Evolutionary conservation across 2,888 invertebrate species (phyloP), one percentile per base, ranked within the genome.

Genomic region (Andrena chrysosceles): DNA sequence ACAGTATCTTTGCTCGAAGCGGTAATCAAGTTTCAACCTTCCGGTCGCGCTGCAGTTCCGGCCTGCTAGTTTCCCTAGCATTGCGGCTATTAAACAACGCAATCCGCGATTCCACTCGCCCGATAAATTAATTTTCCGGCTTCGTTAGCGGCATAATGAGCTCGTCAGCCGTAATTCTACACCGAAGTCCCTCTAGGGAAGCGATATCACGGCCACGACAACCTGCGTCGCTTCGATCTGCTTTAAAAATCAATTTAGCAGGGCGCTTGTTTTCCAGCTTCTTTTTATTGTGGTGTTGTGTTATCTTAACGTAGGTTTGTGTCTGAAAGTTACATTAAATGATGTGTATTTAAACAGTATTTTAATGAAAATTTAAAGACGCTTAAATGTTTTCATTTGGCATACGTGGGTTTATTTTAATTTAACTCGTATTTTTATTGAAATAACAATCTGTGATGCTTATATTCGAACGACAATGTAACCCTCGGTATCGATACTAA

Each of bases 111-210:
- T 88, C 81, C 74, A 80, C 60, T 77, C 70, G 77, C 56, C 79
- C 83, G 86, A 83, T 88, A 88, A 88, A 88, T 88, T 88, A 83
- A 88, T 88, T 88, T 88, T 86, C 88, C 85, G 86, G 81, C 83
- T 88, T 86, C 85, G 88, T 83, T 88, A 85, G 77, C 70, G 67
- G 69, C 74, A 83, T 86, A 86, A 88, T 88, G 88, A 88, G 88
- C 85, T 83, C 80, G 74, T 81, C 86, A 81, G 71, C 60, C 67
- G 70, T 76, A 73, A 84, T 71, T 76, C 71, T 49, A 31, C 20
- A 23, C 23, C 26, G 49, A 66, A 42, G n/a, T 62, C 56, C n/a
- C 49, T 56, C 35, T 8, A 48, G 33, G 52, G 29, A 33, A 72
- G 56, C 67, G 54, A 72, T 64, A 49, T 60, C 23, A 13, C 29